Evolutionary conservation across 2,113 vertebrate species (phyloP).

Genomic region (Anser brachyrhynchus): DNA sequence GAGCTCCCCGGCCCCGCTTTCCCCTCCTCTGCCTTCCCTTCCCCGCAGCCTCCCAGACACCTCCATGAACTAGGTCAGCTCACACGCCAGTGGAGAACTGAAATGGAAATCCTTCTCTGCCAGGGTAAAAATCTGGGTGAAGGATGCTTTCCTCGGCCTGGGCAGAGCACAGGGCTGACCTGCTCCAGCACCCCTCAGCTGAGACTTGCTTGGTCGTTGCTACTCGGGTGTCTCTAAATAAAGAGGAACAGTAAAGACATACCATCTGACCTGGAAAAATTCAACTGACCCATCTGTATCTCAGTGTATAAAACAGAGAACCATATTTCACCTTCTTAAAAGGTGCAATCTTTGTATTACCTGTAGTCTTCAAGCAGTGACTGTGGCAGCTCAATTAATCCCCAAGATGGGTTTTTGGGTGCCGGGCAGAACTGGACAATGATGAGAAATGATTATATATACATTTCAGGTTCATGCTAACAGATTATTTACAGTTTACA

Average conservation of each 20-base stretch:
- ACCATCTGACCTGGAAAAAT: neutral
- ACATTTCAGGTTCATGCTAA: neutral
- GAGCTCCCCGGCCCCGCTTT: neutral
- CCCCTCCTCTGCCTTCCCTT: neutral
- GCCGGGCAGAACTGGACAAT: neutral
- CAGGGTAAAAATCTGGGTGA: conserved; percentile 1
- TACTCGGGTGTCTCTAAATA: neutral
- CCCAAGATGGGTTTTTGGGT: neutral
- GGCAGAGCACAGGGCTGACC: neutral
- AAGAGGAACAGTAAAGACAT: neutral
- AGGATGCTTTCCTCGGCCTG: neutral
- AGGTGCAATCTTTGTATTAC: neutral
- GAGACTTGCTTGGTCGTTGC: neutral
- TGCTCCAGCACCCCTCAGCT: neutral
- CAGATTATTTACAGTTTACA: neutral
- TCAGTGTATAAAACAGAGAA: neutral
- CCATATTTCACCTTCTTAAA: neutral
- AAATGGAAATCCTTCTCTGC: neutral
- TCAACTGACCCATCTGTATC: neutral
- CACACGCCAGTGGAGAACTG: neutral
- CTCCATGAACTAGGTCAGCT: neutral
- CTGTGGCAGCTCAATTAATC: neutral
- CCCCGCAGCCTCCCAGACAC: neutral
- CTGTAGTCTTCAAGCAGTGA: neutral
- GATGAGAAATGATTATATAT: neutral